phyloP scores from a whole-genome alignment of 2,888 invertebrate genomes.

The Caradrina kadenii region DNA sequence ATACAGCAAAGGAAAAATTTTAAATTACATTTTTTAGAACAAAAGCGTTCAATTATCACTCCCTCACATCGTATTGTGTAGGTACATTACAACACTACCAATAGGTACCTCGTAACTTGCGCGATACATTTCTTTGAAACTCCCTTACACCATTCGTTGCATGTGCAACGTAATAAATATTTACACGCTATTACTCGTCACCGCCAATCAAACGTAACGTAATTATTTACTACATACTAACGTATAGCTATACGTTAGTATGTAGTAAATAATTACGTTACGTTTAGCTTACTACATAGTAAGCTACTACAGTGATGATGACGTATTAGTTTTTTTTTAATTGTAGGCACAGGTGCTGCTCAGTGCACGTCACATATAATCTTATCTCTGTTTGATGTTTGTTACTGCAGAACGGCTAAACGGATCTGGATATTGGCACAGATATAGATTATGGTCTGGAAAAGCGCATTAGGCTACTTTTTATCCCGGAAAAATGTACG shows the following conservation, averaged over 20 bases:
- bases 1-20: too few relatives aligned
- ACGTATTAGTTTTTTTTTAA: not conserved
- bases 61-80: not conserved
- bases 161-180: slow-evolving; percentile 8
- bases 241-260: not conserved
- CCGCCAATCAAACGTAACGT: slow-evolving; percentile 32
- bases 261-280: slow-evolving; percentile 24
- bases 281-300: slow-evolving; percentile 35
- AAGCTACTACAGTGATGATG: not conserved
- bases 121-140: slow-evolving; percentile 22
- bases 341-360: too few relatives aligned
- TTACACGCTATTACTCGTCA: slow-evolving; percentile 27
- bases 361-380: not conserved
- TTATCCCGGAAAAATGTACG: too few relatives aligned
- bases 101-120: slow-evolving; percentile 3
- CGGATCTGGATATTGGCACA: too few relatives aligned
- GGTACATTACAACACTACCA: not conserved
- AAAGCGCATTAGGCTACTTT: too few relatives aligned
- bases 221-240: slow-evolving; percentile 25
- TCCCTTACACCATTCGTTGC: slow-evolving; percentile 41
- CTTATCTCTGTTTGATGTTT: too few relatives aligned
- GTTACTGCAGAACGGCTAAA: too few relatives aligned
- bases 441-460: too few relatives aligned
- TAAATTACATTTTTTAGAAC: too few relatives aligned
- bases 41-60: too few relatives aligned